Percentiles rank a stretch among this genome's conserved stretches.
Evolutionary conservation across 2,113 vertebrate genomes (phyloP).

Genomic region (Halcyon senegalensis): DNA sequence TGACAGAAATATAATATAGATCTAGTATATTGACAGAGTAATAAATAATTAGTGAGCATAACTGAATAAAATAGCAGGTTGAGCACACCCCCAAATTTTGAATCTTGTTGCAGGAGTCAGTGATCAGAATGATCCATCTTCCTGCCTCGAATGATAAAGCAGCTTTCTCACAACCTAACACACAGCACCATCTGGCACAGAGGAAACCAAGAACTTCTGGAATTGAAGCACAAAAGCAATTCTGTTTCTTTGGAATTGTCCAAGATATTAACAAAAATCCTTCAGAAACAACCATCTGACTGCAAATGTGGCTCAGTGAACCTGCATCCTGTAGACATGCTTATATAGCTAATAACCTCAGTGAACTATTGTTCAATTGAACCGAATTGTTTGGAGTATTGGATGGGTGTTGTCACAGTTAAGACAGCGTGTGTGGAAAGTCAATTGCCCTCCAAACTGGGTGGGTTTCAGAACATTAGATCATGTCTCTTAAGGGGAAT

Average conservation of each 20-base stretch:
- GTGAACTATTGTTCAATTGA: not conserved
- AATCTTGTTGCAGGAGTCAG: constrained; percentile 38
- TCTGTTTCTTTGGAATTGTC: not conserved
- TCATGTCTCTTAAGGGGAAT: not conserved
- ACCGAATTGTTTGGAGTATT: not conserved
- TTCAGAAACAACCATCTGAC: not conserved
- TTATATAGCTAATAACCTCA: not conserved
- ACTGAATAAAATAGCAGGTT: constrained; percentile 51
- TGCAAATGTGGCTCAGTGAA: not conserved
- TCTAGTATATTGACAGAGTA: not conserved
- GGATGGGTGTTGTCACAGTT: not conserved
- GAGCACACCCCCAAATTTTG: constrained; percentile 43
- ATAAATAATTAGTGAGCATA: constrained; percentile 70
- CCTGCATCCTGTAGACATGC: not conserved
- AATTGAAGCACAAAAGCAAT: constrained; percentile 51
- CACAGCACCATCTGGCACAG: constrained; percentile 60
- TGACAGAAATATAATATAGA: constrained; percentile 51
- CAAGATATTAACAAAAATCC: constrained; percentile 14
- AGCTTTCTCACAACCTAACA: constrained; percentile 58
- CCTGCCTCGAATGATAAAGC: constrained; percentile 64
- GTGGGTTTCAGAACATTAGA: not conserved
- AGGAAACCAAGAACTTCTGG: constrained; percentile 34
- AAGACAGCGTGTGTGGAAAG: not conserved
- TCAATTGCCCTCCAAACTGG: not conserved
- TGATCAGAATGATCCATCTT: constrained; percentile 46